phyloP scores from a whole-genome alignment of 2,797 vertebrate genomes.

The Heliangelus exortis region DNA sequence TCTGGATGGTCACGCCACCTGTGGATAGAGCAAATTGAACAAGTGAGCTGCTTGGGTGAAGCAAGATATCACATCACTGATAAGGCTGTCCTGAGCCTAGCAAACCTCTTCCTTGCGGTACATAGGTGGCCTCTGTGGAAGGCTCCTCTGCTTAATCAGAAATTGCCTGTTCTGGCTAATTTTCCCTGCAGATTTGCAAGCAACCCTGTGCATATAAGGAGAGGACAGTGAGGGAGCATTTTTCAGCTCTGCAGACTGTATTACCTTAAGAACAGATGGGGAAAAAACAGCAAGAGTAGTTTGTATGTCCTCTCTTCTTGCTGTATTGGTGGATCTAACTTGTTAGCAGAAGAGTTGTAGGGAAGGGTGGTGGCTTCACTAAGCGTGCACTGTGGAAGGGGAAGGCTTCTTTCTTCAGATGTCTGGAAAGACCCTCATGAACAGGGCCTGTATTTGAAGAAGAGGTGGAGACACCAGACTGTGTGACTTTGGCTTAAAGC shows the following conservation, averaged over 20 bases:
- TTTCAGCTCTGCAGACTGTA: not conserved
- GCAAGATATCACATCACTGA: not conserved
- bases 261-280: not conserved
- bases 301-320: not conserved
- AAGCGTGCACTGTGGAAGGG: not conserved
- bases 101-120: not conserved
- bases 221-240: not conserved
- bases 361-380: not conserved
- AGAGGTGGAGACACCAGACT: not conserved
- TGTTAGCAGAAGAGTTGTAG: not conserved
- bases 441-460: not conserved
- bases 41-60: not conserved
- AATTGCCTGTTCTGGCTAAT: not conserved
- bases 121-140: not conserved
- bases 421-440: not conserved
- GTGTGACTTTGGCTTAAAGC: not conserved
- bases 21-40: slow-evolving; percentile 46
- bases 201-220: not conserved
- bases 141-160: not conserved
- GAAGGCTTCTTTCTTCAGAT: not conserved
- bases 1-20: slow-evolving; percentile 85
- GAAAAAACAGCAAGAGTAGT: not conserved
- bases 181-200: not conserved
- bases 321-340: not conserved
- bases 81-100: not conserved